Evolutionary conservation across 1,140 invertebrate genomes (phyloP).

Genomic region (Pseudomyrmex sp.): DNA sequence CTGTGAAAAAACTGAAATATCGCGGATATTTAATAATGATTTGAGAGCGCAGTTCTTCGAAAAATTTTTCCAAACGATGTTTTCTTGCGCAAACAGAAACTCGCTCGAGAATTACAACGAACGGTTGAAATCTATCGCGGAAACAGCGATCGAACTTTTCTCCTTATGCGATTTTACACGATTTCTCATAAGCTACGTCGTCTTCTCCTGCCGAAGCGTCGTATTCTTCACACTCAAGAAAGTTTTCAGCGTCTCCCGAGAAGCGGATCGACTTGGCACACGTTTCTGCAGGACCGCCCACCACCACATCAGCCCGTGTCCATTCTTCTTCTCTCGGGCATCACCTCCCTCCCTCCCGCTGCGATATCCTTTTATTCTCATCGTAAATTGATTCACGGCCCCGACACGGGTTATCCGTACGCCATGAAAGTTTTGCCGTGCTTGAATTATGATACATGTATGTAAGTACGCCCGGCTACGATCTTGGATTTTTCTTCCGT

Average conservation of each 20-base stretch:
- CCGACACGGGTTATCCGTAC: slow-evolving; percentile 18
- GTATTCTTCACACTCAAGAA: slow-evolving; percentile 44
- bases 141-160: slow-evolving; percentile 52
- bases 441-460: slow-evolving; percentile 52
- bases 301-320: slow-evolving; percentile 37
- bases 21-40: background rate
- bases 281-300: slow-evolving; percentile 33
- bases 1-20: background rate
- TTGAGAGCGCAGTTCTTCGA: background rate
- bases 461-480: slow-evolving; percentile 31
- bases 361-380: slow-evolving; percentile 67
- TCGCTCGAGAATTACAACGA: background rate
- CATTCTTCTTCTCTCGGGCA: slow-evolving; percentile 16
- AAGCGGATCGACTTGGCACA: slow-evolving; percentile 46
- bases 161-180: slow-evolving; percentile 50
- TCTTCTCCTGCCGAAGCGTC: background rate
- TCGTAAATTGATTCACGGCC: slow-evolving; percentile 69
- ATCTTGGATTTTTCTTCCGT: slow-evolving; percentile 17
- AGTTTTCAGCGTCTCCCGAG: slow-evolving; percentile 54
- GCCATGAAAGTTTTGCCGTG: slow-evolving; percentile 58
- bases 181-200: slow-evolving; percentile 49
- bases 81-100: background rate
- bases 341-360: background rate
- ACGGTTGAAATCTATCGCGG: slow-evolving; percentile 31
- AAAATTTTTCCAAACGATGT: background rate